Percentiles rank a stretch among this genome's conserved stretches.
Conservation (phyloP, 2,113 vertebrate genomes). For the Sturnira hondurensis region DNA sequence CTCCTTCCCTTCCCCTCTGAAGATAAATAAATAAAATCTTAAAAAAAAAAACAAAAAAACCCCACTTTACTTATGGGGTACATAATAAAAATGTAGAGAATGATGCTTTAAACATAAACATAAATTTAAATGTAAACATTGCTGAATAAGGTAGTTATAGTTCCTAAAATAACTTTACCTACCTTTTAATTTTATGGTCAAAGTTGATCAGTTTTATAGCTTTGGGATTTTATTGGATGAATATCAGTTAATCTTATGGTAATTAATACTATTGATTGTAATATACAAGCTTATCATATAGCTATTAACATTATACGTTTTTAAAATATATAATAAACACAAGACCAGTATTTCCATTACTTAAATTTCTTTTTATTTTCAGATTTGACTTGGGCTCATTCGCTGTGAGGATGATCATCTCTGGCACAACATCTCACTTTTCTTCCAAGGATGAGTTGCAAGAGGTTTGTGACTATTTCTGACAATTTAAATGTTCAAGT, state of each 20-base stretch:
- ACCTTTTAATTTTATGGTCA: background rate
- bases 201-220: background rate
- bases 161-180: background rate
- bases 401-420: slow-evolving; percentile 30
- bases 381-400: slow-evolving; percentile 68
- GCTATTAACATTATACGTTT: background rate
- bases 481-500: slow-evolving; percentile 13
- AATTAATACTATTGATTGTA: background rate
- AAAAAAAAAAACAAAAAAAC: no score
- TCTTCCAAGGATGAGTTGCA: slow-evolving; percentile 58
- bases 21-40: no score
- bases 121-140: slow-evolving; percentile 28
- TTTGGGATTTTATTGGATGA: background rate
- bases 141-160: background rate
- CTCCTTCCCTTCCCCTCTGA: no score
- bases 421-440: slow-evolving; percentile 52
- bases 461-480: slow-evolving; percentile 50
- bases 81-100: background rate
- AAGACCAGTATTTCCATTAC: background rate
- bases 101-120: background rate
- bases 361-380: slow-evolving; percentile 24
- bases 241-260: background rate
- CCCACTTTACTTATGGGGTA: background rate
- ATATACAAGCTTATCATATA: background rate
- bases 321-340: background rate